These are phyloP conservation scores for Mesocricetus auratus DNA, from an alignment of 2,113 vertebrate species.

Conservation along the genomic window DNA sequence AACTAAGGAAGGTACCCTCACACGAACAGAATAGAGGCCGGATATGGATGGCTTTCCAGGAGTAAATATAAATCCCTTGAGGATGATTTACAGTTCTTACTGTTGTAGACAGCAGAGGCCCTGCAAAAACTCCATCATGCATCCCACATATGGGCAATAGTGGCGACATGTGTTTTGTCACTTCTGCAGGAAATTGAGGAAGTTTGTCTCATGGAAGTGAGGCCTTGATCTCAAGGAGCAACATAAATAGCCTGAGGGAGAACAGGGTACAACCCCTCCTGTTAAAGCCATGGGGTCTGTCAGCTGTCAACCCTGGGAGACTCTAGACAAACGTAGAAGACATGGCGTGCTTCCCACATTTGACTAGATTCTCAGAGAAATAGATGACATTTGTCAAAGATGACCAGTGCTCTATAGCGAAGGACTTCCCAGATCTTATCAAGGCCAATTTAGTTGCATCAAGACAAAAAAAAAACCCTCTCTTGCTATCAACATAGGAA, in stretches of 20 bases:
- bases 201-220: background rate
- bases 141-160: background rate
- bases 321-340: background rate
- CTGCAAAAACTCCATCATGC: background rate
- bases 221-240: background rate
- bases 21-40: background rate
- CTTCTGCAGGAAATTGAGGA: background rate
- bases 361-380: background rate
- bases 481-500: background rate
- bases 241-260: background rate
- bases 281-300: background rate
- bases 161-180: background rate
- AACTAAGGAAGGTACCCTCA: background rate
- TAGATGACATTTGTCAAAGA: background rate
- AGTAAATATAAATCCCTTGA: background rate
- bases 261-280: background rate
- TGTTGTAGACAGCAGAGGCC: background rate
- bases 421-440: background rate
- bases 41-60: too few relatives aligned
- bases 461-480: background rate
- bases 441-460: background rate
- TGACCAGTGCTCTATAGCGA: background rate
- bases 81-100: background rate
- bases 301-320: background rate
- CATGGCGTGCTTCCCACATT: background rate